Evolutionary conservation across 2,113 vertebrate genomes (phyloP).

Genomic region (Addax nasomaculatus): DNA sequence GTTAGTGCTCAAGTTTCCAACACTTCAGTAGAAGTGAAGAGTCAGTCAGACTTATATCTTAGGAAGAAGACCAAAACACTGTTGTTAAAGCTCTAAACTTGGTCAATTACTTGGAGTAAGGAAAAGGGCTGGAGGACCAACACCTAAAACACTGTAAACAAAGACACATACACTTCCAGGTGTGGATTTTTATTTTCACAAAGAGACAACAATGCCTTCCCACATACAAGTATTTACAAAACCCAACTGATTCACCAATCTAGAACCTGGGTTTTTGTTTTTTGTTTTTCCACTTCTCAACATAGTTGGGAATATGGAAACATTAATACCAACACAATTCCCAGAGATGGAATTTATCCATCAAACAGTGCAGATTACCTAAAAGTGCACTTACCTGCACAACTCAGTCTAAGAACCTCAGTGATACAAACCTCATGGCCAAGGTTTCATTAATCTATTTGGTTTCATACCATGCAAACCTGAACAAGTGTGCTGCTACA

Average conservation of each 20-base stretch:
- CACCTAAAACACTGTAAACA: conserved; percentile 33
- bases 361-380: conserved; percentile 39
- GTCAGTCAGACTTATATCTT: not conserved
- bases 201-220: conserved; percentile 60
- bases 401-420: conserved; percentile 32
- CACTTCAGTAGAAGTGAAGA: not conserved
- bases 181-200: conserved; percentile 68
- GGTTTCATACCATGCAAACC: conserved; percentile 41
- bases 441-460: conserved; percentile 2
- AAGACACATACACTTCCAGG: conserved; percentile 53
- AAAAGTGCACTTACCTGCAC: conserved; percentile 63
- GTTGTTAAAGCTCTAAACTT: not conserved
- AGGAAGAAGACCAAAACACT: not conserved
- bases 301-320: conserved; percentile 67
- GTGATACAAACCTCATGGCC: not conserved
- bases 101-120: not conserved
- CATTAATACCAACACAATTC: conserved; percentile 55
- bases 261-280: conserved; percentile 45
- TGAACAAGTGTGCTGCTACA: conserved; percentile 33
- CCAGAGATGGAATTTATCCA: conserved; percentile 49
- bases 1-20: not conserved
- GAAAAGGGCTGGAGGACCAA: not conserved
- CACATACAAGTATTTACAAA: conserved; percentile 66
- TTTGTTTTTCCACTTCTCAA: conserved; percentile 53
- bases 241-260: conserved; percentile 47